phyloP scores from a whole-genome alignment of 1,140 invertebrate genomes.

The Fragariocoptes setiger region DNA sequence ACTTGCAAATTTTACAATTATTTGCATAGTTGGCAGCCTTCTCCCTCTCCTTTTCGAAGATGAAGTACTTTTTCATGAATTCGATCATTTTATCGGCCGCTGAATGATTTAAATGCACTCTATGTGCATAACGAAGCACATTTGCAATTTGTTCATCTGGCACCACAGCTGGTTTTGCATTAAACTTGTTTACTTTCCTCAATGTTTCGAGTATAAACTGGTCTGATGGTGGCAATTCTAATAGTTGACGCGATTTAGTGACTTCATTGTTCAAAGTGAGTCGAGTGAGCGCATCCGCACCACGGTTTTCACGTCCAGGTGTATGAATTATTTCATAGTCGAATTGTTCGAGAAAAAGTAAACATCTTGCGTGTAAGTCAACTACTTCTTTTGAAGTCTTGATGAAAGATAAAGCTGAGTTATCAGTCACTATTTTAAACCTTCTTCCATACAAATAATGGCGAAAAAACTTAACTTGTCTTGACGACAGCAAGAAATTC shows the following conservation, averaged over 20 bases:
- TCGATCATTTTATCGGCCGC: neutral
- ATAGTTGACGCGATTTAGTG: too few relatives aligned
- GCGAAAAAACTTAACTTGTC: neutral
- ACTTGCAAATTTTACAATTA: neutral
- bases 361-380: slow-evolving; percentile 2
- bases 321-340: slow-evolving; percentile 6
- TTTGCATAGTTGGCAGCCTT: neutral
- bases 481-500: neutral
- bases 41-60: neutral
- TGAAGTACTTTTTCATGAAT: neutral
- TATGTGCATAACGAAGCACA: neutral
- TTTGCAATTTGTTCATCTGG: neutral
- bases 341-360: slow-evolving; percentile 2
- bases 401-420: slow-evolving; percentile 3
- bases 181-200: neutral
- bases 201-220: neutral
- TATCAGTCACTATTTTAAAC: slow-evolving; percentile 7
- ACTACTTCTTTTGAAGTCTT: slow-evolving; percentile 3
- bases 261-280: too few relatives aligned
- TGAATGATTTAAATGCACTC: too few relatives aligned
- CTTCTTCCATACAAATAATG: neutral
- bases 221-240: too few relatives aligned
- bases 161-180: neutral
- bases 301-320: slow-evolving; percentile 1
- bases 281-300: slow-evolving; percentile 4